These are phyloP conservation scores for Spinus olivaceus DNA, from an alignment of 2,797 vertebrate species.

Conservation along the genomic window DNA sequence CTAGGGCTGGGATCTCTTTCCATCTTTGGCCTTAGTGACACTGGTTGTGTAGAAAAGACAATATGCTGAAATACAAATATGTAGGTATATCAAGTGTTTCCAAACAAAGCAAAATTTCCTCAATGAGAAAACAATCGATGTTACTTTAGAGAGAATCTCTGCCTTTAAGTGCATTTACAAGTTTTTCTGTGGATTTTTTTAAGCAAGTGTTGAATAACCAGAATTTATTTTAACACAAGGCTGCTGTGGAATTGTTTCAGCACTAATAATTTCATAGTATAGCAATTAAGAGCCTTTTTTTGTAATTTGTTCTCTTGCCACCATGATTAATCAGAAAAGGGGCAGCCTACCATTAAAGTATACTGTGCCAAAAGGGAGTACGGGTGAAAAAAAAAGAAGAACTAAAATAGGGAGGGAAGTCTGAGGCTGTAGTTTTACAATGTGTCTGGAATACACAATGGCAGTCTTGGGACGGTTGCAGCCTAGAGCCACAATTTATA, in stretches of 20 bases:
- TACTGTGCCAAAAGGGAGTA: slow-evolving; percentile 38
- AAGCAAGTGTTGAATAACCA: neutral
- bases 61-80: neutral
- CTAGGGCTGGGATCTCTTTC: neutral
- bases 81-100: neutral
- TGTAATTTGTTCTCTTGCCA: slow-evolving; percentile 24
- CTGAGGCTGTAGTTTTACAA: slow-evolving; percentile 18
- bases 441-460: slow-evolving; percentile 34
- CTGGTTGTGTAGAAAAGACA: neutral
- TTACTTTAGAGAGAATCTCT: neutral
- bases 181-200: neutral
- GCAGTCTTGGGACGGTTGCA: slow-evolving; percentile 41
- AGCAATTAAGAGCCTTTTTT: neutral
- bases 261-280: neutral
- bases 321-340: slow-evolving; percentile 38
- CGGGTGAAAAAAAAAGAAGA: neutral
- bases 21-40: neutral
- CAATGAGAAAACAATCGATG: neutral
- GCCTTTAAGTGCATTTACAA: neutral
- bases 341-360: slow-evolving; percentile 17
- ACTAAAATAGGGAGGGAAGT: neutral
- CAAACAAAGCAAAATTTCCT: neutral
- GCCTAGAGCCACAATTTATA: slow-evolving; percentile 49
- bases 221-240: neutral
- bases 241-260: slow-evolving; percentile 11